These are phyloP conservation scores for Aurelia aurita DNA, from an alignment of 30 jellyfish, hydroid and myxozoan genomes.

Conservation along the genomic window DNA sequence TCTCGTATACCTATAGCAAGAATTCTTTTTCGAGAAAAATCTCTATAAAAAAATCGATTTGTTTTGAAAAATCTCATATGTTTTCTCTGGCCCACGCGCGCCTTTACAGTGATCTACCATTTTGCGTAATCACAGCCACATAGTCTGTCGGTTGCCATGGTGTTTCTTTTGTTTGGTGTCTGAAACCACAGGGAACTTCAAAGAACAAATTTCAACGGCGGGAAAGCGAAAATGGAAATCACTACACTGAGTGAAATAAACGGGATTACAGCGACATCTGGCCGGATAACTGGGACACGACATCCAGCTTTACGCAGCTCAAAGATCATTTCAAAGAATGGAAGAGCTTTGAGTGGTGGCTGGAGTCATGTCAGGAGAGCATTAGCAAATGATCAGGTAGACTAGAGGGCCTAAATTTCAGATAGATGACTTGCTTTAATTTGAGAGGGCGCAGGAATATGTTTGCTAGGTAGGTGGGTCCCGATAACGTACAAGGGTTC, in stretches of 20 bases:
- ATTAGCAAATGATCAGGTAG: constrained; percentile 68
- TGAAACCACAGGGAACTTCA: constrained; percentile 63
- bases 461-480: too few species aligned
- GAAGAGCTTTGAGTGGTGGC: constrained; percentile 68
- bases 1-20: too few species aligned
- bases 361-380: constrained; percentile 76
- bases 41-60: too few species aligned
- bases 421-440: too few species aligned
- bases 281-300: constrained; percentile 44
- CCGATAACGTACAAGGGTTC: too few species aligned
- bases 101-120: too few species aligned
- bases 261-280: constrained; percentile 59
- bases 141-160: constrained; percentile 51
- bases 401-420: too few species aligned
- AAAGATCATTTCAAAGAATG: constrained; percentile 16
- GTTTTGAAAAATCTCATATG: too few species aligned
- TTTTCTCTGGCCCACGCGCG: too few species aligned
- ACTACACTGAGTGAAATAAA: constrained; percentile 41
- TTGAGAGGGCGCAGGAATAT: too few species aligned
- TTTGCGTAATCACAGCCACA: constrained; percentile 35
- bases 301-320: constrained; percentile 68
- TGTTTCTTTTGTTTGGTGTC: constrained; percentile 33
- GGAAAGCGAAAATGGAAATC: constrained; percentile 44
- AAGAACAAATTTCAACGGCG: constrained; percentile 19
- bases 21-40: too few species aligned